Evolutionary conservation across 2,797 vertebrate species (phyloP).

Genomic region (Poecilia velifera): DNA sequence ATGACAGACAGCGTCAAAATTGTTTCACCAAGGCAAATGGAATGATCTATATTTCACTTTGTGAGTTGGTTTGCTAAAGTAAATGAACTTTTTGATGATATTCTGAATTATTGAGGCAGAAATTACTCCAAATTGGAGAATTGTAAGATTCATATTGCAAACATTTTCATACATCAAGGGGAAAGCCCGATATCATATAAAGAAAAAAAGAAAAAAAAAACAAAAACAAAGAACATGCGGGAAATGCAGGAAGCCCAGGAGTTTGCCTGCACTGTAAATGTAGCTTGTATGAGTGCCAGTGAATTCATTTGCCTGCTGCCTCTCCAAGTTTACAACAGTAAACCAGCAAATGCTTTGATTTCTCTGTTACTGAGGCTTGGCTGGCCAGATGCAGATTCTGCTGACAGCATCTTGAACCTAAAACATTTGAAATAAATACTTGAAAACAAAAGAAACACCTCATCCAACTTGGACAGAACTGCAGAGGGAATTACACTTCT

Average conservation of each 20-base stretch:
- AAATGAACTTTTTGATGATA: not conserved
- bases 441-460: conserved; percentile 23
- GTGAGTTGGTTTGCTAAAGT: not conserved
- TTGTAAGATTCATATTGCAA: not conserved
- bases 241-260: not conserved
- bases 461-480: not conserved
- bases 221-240: not conserved
- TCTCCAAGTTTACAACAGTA: conserved; percentile 19
- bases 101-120: not conserved
- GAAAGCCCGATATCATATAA: not conserved
- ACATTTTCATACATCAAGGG: conserved; percentile 1
- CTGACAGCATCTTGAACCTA: conserved; percentile 20
- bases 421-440: conserved; percentile 29
- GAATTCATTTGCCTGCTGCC: conserved; percentile 12
- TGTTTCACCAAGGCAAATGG: not conserved
- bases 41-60: not conserved
- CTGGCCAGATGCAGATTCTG: conserved; percentile 16
- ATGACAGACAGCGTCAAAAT: not conserved
- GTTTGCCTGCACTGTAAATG: conserved; percentile 11
- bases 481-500: conserved; percentile 22
- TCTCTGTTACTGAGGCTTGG: conserved; percentile 7
- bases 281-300: not conserved
- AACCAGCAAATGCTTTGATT: conserved; percentile 41
- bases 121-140: not conserved
- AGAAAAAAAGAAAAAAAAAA: not conserved